Base-by-base conservation (phyloP, 2,888 invertebrate species). In the Tipula confusa region DNA sequence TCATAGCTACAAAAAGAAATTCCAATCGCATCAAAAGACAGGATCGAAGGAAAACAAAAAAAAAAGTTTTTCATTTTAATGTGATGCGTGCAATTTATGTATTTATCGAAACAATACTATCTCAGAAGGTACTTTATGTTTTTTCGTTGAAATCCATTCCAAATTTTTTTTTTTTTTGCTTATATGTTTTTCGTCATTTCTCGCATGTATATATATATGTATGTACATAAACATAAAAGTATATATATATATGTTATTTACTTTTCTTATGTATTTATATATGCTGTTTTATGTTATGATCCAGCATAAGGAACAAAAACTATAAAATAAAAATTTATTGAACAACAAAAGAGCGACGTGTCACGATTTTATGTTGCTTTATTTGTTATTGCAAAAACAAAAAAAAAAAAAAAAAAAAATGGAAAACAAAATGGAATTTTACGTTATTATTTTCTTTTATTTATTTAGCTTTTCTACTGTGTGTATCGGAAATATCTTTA, bases 291-390 rank as follows among this genome's bases (percentile, higher is more conserved):
- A 80, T 80, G 80, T 64, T 64, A 64, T 64, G 64, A 64, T 64
- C 64, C 64, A 64, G 24, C 64, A 64, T 64, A 64, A 24, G 64
- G 24, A 64, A 64, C 6, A 64, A 64, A 64, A 64, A 64, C 64
- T 64, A 64, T 64, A 64, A 64, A 64, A 64, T 64, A 64, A 64
- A 64, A 80, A 80, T 80, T 80, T 80, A 80, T 80, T 80, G 80
- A 80, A 80, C 80, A 80, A 80, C 80, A 82, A 82, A 82, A 82
- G 82, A 82, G 29, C 82, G 82, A 82, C 82, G 82, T 82, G 82
- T 82, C 82, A 82, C 82, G 82, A 82, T 82, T 82, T 82, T 82
- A 33, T 33, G 82, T 82, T 82, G 29, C 33, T 82, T 82, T 82
- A 24, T 82, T 82, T 82, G 29, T 82, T 82, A 31, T 82, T 82